Conservation (phyloP, 2,888 invertebrate genomes). For the Trachelus tabidus region DNA sequence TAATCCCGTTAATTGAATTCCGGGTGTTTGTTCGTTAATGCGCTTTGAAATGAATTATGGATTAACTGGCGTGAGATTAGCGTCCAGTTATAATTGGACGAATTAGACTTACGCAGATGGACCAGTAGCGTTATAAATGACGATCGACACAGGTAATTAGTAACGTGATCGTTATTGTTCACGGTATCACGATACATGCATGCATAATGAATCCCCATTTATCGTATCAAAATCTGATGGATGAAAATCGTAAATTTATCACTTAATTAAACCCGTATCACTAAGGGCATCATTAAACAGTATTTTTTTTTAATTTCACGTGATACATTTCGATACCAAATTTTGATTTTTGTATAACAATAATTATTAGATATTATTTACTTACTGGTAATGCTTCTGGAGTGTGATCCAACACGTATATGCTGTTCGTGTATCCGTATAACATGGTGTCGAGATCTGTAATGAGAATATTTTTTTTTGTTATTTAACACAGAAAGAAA, state of each 20-base stretch:
- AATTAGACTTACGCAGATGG: background rate
- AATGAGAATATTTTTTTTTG: slow-evolving; percentile 25
- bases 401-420: slow-evolving; percentile 62
- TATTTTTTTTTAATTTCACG: background rate
- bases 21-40: background rate
- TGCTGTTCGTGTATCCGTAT: slow-evolving; percentile 63
- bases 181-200: background rate
- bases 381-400: slow-evolving; percentile 62
- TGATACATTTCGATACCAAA: background rate
- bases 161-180: background rate
- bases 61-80: background rate
- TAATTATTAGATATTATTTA: slow-evolving; percentile 3
- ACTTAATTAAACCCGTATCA: background rate
- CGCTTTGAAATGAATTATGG: background rate
- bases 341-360: background rate
- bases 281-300: background rate
- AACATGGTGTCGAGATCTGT: slow-evolving; percentile 63
- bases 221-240: background rate
- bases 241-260: background rate
- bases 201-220: background rate
- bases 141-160: background rate
- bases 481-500: background rate
- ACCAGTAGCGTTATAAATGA: background rate
- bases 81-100: background rate
- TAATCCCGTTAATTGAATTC: background rate